A percentile compares a stretch with the other conserved stretches of the same genome.
Evolutionary conservation across 1,140 invertebrate species (phyloP).

Genomic region (Aplysia californica): DNA sequence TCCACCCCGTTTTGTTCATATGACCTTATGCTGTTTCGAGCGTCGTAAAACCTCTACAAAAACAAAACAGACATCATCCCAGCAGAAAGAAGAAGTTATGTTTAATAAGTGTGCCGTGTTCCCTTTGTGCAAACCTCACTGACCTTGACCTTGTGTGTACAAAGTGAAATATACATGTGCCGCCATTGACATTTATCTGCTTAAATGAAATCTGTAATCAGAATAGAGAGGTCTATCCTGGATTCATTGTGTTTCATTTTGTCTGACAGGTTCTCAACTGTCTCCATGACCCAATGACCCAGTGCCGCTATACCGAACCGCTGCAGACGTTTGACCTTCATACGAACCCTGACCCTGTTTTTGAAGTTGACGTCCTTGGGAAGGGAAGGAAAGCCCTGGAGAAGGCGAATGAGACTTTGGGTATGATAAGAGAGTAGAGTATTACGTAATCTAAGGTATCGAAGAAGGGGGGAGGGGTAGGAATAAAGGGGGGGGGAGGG

Average conservation of each 20-base stretch:
- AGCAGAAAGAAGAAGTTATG: too few species aligned
- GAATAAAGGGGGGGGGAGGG: too few species aligned
- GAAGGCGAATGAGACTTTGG: conserved; percentile 85
- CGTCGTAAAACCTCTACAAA: too few species aligned
- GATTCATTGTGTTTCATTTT: not conserved
- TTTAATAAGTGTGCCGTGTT: not conserved
- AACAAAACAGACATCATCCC: too few species aligned
- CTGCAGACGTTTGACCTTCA: conserved; percentile 77
- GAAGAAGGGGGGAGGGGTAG: too few species aligned
- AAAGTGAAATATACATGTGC: not conserved
- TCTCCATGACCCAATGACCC: conserved; percentile 87
- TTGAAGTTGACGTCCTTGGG: conserved; percentile 83
- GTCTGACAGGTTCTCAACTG: conserved; percentile 56
- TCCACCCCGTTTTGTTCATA: too few species aligned
- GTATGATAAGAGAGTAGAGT: too few species aligned
- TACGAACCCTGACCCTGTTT: conserved; percentile 78
- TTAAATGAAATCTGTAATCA: too few species aligned
- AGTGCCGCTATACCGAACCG: conserved; percentile 80
- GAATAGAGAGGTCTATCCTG: too few species aligned
- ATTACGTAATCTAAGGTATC: too few species aligned
- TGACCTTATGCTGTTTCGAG: too few species aligned
- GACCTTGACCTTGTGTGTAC: not conserved
- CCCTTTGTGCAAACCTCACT: not conserved
- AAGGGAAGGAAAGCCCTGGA: conserved; percentile 83
- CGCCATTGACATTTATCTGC: not conserved